phyloP scores from a whole-genome alignment of 2,888 invertebrate species.

The Drosophila robusta region DNA sequence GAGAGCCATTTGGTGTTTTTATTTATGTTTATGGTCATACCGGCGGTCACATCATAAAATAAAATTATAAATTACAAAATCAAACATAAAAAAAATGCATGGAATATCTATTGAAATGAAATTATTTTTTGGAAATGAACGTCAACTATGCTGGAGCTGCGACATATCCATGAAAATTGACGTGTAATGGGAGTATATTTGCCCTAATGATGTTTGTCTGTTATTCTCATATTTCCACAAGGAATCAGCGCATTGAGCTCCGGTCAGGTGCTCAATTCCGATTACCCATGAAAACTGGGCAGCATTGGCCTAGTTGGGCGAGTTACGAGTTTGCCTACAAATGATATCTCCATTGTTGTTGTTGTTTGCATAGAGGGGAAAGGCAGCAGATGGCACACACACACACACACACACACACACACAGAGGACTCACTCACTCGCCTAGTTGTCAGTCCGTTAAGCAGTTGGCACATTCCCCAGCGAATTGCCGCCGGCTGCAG shows the following conservation, averaged over 20 bases:
- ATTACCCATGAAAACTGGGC: slow-evolving; percentile 19
- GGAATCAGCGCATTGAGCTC: slow-evolving; percentile 7
- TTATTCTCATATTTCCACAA: slow-evolving; percentile 13
- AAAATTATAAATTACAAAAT: too few relatives aligned
- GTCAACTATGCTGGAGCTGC: too few relatives aligned
- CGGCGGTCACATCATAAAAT: too few relatives aligned
- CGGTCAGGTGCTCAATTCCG: slow-evolving; percentile 14
- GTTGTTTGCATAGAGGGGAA: slow-evolving; percentile 12
- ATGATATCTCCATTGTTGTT: slow-evolving; percentile 25
- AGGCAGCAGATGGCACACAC: slow-evolving; percentile 1
- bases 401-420: slow-evolving; percentile 1
- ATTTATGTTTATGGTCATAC: too few relatives aligned
- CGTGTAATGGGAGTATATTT: neutral
- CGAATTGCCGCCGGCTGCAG: slow-evolving; percentile 64
- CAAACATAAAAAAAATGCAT: too few relatives aligned
- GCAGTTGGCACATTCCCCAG: slow-evolving; percentile 65
- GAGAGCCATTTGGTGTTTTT: neutral
- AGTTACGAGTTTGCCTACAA: slow-evolving; percentile 1
- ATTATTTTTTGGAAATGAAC: neutral
- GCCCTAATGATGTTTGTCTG: slow-evolving; percentile 7
- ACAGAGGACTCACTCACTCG: slow-evolving; percentile 30
- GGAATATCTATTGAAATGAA: too few relatives aligned
- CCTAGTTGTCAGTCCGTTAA: slow-evolving; percentile 70
- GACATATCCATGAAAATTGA: neutral
- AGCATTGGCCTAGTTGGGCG: slow-evolving; percentile 11